Evolutionary conservation across 2,797 vertebrate genomes (phyloP).

Genomic region (Staurois parvus): DNA sequence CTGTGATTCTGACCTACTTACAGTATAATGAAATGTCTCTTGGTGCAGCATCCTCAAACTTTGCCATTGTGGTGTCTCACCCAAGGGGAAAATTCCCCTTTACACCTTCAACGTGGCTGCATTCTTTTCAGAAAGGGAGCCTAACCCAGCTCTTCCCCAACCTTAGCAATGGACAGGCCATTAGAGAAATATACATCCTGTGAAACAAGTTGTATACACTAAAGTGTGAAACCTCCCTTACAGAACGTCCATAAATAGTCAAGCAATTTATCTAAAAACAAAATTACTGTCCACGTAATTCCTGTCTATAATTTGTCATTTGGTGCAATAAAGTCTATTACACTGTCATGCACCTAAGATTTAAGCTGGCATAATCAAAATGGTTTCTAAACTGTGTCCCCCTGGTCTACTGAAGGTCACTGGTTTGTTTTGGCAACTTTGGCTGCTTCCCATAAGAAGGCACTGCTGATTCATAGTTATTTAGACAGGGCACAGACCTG

Average conservation of each 20-base stretch:
- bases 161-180: too few relatives aligned
- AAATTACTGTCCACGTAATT: not conserved
- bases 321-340: not conserved
- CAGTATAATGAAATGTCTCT: too few relatives aligned
- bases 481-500: constrained; percentile 22
- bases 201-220: too few relatives aligned
- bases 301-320: not conserved
- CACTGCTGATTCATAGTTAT: constrained; percentile 23
- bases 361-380: constrained; percentile 20
- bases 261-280: not conserved
- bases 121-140: too few relatives aligned
- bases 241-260: not conserved
- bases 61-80: too few relatives aligned
- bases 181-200: too few relatives aligned
- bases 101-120: too few relatives aligned
- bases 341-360: constrained; percentile 1
- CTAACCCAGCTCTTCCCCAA: too few relatives aligned
- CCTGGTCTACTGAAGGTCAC: constrained; percentile 27
- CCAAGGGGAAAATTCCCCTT: too few relatives aligned
- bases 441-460: constrained; percentile 19
- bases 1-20: too few relatives aligned
- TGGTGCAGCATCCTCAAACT: too few relatives aligned
- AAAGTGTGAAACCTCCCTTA: too few relatives aligned
- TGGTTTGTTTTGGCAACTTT: constrained; percentile 29
- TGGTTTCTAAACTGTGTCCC: not conserved